phyloP scores from a whole-genome alignment of 2,113 vertebrate genomes.

The Cryptoleucopteryx plumbea region DNA sequence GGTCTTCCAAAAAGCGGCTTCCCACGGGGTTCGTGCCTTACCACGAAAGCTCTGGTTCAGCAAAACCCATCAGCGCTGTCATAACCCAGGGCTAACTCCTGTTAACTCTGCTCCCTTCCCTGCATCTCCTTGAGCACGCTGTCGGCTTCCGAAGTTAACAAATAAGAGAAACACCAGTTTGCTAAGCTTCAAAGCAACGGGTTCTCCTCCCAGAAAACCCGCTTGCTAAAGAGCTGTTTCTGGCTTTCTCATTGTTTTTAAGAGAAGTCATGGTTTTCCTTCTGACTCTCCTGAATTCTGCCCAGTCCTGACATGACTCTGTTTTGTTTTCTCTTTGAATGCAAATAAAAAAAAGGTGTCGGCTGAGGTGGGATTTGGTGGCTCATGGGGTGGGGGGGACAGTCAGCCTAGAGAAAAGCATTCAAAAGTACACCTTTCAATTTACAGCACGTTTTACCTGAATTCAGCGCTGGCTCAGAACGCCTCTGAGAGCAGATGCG shows the following conservation, averaged over 20 bases:
- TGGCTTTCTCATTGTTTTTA: background rate
- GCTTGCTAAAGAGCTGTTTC: background rate
- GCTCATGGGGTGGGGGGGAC: background rate
- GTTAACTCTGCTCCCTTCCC: background rate
- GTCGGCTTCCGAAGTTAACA: background rate
- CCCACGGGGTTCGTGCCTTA: background rate
- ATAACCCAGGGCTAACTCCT: background rate
- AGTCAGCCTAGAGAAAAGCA: slow-evolving; percentile 6
- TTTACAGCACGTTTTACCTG: slow-evolving; percentile 27
- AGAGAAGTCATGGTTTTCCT: background rate
- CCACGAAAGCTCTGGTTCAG: rapidly evolving
- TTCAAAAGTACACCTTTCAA: slow-evolving; percentile 21
- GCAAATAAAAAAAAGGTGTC: background rate
- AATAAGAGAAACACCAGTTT: background rate
- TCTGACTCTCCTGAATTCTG: background rate
- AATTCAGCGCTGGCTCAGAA: background rate
- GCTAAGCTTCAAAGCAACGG: background rate
- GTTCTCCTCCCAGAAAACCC: background rate
- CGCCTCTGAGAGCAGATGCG: background rate
- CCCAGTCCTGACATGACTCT: background rate
- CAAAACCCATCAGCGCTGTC: background rate
- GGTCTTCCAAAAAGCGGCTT: background rate
- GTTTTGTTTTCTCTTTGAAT: background rate
- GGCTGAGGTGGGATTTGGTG: slow-evolving; percentile 7
- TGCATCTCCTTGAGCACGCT: background rate